Conservation (phyloP, 2,113 vertebrate species). For the Pogona vitticeps region DNA sequence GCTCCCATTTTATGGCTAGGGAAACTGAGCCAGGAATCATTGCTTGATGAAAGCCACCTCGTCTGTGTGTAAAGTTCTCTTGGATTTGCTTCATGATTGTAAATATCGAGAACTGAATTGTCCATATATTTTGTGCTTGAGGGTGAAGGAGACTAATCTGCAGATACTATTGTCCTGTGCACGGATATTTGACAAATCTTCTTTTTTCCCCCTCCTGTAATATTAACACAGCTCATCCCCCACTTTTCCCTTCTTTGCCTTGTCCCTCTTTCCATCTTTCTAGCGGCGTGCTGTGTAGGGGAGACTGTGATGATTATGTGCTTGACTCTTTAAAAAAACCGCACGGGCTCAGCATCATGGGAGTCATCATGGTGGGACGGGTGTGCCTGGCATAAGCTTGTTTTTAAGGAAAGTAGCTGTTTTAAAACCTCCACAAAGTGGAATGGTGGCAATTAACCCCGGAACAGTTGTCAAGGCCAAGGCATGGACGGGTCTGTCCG, state of each 20-base stretch:
- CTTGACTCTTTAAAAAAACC: background rate
- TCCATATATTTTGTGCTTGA: background rate
- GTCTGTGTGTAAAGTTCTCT: background rate
- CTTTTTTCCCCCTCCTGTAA: background rate
- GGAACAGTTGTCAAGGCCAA: background rate
- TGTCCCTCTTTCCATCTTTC: background rate
- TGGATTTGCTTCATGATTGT: background rate
- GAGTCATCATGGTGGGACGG: too few species aligned
- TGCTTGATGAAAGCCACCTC: background rate
- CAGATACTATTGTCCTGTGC: background rate
- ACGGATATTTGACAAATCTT: background rate
- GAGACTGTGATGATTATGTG: background rate
- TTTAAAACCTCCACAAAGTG: background rate
- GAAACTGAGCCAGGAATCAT: background rate
- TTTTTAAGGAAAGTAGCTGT: background rate
- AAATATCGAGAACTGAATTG: background rate
- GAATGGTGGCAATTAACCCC: background rate
- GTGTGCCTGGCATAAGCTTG: background rate
- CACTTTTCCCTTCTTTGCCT: background rate
- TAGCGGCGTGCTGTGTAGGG: background rate
- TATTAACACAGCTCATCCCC: background rate
- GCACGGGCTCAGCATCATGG: too few species aligned
- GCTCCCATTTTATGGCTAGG: background rate
- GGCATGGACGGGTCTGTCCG: background rate
- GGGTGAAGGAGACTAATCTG: background rate